Evolutionary conservation across 2,113 vertebrate genomes (phyloP), one percentile per base, ranked within the genome.

Genomic region (Glaucomys volans): DNA sequence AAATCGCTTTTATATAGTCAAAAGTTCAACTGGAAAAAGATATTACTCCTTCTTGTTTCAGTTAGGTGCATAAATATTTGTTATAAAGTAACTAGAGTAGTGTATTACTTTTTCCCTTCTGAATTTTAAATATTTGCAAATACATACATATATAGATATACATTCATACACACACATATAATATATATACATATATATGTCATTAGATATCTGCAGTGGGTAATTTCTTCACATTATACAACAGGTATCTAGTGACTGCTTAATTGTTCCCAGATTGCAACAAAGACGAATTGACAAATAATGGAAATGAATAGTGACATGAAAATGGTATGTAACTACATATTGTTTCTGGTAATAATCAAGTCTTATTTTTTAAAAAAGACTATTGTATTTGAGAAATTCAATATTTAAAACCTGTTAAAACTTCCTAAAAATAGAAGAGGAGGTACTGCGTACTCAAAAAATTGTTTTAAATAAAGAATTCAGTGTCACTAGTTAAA

Each of bases 401-500:
- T 62, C 57, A 30, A 32, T 0, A 10, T 92, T 93, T 92, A 91
- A 94, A 94, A 95, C 95, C 95, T 90, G 97, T 98, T 96, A 88
- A 91, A 97, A 84, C 80, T 96, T 95, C 50, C 50, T 94, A 87
- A 95, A 96, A 96, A 22, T 54, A 74, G 44, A 98, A 82, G 50
- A 95, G 54, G 72, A 97, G 95, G 79, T 91, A 96, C 9, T 37
- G 22, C 93, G 26, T 96, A 66, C 47, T 35, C 0, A n/a, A 54
- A n/a, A 54, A 85, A 92, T 1, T 26, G 88, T 97, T 90, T 82
- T 95, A 74, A 96, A 82, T 97, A 90, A 98, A 97, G 30, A 96
- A 90, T 75, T 97, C 62, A 90, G 57, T 98, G 93, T 94, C 94
- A 81, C 6, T 93, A 96, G 95, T 97, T 87, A 97, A 22, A 57